Base-by-base conservation (phyloP, 2,113 vertebrate genomes). In the Ailuropoda melanoleuca region DNA sequence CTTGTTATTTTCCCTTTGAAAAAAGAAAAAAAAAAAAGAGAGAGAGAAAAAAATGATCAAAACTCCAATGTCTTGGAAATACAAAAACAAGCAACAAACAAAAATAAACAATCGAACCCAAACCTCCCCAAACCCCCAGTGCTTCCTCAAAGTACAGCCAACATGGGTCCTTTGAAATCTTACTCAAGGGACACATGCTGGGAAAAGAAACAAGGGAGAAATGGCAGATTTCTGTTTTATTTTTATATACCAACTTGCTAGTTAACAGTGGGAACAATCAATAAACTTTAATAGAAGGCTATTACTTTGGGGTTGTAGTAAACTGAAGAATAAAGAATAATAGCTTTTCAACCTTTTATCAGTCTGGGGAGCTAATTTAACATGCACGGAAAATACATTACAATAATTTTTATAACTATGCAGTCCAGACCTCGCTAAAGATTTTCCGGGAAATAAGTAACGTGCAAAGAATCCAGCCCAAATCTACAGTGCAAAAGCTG, bases 311-410 rank as follows among this genome's bases (percentile, higher is more conserved):
- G 90, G 58, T 46, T 83, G 97, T 78, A 95, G 97, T 93, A 97
- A 97, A 96, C 92, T 74, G 90, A 91, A 96, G 96, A 90, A 97
- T 94, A 97, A 97, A 95, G 95, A 98, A 96, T 97, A 97, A 98
- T 97, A 94, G 97, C 90, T 96, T 97, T 86, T 68, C 95, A 96
- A 97, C 95, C 95, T 98, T 97, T 98, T 97, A 97, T 98, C 97
- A 97, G 97, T 97, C 96, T 97, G 95, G 95, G 89, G 90, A 97
- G 88, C 92, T 98, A 70, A 97, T 97, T 97, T 95, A 88, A 97
- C 97, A 98, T 98, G 97, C 97, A 97, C 60, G 0, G 97, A 82
- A 97, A 97, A 98, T 91, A 88, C 92, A 89, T 93, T 96, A 88
- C 96, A 88, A 95, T 97, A 85, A 98, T 97, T 98, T 97, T 97